Base-by-base conservation (phyloP, 2,113 vertebrate species). In the Desmodus rotundus region DNA sequence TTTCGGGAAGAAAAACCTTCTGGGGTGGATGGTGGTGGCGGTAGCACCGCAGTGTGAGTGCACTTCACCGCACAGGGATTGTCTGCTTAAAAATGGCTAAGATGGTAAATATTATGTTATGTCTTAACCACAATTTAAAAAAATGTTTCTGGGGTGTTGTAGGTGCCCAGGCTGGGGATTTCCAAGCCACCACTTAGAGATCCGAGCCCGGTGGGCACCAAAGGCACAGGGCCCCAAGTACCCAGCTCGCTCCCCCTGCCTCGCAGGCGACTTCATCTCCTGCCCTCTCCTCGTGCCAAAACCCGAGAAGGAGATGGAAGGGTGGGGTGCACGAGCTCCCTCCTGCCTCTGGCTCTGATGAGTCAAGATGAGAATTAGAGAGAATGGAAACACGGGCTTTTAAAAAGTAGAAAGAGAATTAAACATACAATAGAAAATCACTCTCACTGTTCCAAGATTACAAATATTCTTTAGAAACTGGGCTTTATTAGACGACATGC, bases 381-480 rank as follows among this genome's bases (percentile, higher is more conserved):
- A 68, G 45, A 94, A 67, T 10, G 28, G 92, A 93, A 95, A 65
- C 3, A 1, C 36, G 61, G 56, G 63, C 84, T 94, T 97, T 88
- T 80, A 80, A 91, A 86, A 89, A 89, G 94, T 17, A 96, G 92
- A 83, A 68, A 70, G 89, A 94, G 86, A 97, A 98, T 96, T 97
- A 92, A 96, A 96, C 92, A 83, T 78, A 82, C 86, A 97, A 96
- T 97, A 2, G 17, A 85, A 96, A 97, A 93, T 87, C 93, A 82
- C 8, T 1, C 72, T 95, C 72, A 33, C 87, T 87, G 26, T 93
- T 94, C 84, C 80, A 85, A 96, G 96, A 98, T 97, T 96, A 91
- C 95, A 93, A 96, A 90, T 54, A 82, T 81, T 96, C 96, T 93
- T 96, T 95, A 95, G 94, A 97, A 96, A 85, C 54, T 0, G 33